phyloP scores from a whole-genome alignment of 1,140 invertebrate genomes.

The Panonychus citri region DNA sequence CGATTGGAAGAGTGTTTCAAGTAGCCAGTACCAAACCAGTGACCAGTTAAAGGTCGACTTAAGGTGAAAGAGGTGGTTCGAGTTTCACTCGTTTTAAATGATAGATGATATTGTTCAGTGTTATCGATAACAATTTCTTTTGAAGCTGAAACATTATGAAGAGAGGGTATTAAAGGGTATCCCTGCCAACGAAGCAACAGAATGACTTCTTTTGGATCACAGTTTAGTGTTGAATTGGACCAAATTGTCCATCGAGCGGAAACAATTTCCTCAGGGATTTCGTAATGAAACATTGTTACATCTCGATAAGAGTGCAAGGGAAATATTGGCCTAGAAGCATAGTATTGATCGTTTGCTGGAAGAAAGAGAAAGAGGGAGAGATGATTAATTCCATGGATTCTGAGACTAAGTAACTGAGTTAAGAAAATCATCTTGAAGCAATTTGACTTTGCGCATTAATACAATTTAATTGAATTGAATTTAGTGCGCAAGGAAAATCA shows the following conservation, averaged over 20 bases:
- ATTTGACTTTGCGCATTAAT: no score
- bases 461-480: no score
- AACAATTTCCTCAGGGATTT: constrained; percentile 15
- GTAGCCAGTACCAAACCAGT: constrained; percentile 45
- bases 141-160: constrained; percentile 41
- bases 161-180: constrained; percentile 43
- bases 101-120: constrained; percentile 7
- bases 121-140: constrained; percentile 24
- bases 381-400: no score
- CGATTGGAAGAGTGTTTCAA: neutral
- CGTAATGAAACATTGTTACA: constrained; percentile 20
- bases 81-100: constrained; percentile 8
- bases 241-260: constrained; percentile 7
- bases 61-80: constrained; percentile 10
- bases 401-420: no score
- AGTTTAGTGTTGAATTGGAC: neutral
- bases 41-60: constrained; percentile 35
- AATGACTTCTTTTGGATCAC: constrained; percentile 4
- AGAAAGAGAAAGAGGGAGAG: no score
- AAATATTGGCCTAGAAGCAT: constrained; percentile 18
- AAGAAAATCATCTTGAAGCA: no score
- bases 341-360: neutral
- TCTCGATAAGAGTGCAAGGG: constrained; percentile 19
- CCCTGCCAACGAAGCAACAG: constrained; percentile 35
- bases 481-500: no score